Conservation (phyloP, 2,888 invertebrate species). For the Timema podura region DNA sequence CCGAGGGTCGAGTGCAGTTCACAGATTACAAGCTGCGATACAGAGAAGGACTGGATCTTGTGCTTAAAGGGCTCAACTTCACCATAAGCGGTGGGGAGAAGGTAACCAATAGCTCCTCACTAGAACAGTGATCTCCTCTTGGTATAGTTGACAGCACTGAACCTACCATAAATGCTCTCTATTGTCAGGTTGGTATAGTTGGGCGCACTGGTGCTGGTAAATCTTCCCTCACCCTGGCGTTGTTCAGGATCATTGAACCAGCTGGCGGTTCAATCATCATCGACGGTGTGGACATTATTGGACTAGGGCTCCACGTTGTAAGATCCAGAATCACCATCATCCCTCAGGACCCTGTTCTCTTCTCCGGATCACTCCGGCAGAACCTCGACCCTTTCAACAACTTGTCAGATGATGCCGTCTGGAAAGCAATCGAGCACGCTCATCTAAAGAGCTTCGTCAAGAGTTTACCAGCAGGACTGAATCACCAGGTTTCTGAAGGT, state of each 20-base stretch:
- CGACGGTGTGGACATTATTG: constrained; percentile 46
- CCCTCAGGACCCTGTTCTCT: constrained; percentile 55
- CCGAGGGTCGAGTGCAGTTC: constrained; percentile 45
- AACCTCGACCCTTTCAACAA: constrained; percentile 54
- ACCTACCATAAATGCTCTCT: neutral
- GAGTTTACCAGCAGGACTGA: constrained; percentile 37
- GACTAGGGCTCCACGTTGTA: constrained; percentile 47
- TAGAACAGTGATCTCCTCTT: too few relatives aligned
- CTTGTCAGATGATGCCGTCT: constrained; percentile 50
- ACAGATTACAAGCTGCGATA: constrained; percentile 46
- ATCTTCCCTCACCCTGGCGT: constrained; percentile 46
- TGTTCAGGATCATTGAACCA: constrained; percentile 49
- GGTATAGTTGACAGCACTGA: neutral
- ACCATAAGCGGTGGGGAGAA: constrained; percentile 46
- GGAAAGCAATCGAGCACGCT: constrained; percentile 52
- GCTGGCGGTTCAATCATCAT: constrained; percentile 45
- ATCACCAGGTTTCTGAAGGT: constrained; percentile 43
- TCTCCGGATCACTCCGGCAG: constrained; percentile 52
- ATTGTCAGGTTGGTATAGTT: constrained; percentile 42
- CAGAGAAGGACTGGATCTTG: constrained; percentile 48
- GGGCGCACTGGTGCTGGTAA: constrained; percentile 49
- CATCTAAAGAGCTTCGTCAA: constrained; percentile 45
- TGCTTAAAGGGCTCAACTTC: constrained; percentile 45
- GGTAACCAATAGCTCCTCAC: constrained; percentile 27
- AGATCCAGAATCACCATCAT: constrained; percentile 48